Evolutionary conservation across 2,888 invertebrate genomes (phyloP).

Genomic region (Megamerina dolium): DNA sequence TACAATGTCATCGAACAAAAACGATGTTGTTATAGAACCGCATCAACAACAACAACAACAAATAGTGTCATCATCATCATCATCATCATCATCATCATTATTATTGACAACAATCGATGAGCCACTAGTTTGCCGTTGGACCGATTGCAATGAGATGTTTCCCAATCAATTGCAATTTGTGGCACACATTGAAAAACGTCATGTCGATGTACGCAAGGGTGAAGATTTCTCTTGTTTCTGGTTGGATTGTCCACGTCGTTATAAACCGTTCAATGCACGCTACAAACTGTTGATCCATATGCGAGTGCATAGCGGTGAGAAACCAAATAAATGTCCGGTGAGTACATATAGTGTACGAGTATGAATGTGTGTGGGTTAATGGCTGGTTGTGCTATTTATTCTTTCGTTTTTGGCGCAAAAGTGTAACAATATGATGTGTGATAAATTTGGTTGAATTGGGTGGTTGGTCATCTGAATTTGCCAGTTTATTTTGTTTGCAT

Average conservation of each 20-base stretch:
- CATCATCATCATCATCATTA: neutral
- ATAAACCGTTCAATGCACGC: slow-evolving; percentile 89
- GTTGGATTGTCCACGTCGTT: slow-evolving; percentile 83
- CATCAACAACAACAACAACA: slow-evolving; percentile 8
- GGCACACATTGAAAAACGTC: slow-evolving; percentile 76
- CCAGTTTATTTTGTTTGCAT: too few species aligned
- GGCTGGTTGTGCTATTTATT: too few species aligned
- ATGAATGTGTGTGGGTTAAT: too few species aligned
- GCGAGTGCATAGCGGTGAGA: slow-evolving; percentile 96
- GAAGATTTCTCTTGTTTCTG: slow-evolving; percentile 92
- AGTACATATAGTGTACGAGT: slow-evolving; percentile 51
- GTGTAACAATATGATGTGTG: too few species aligned
- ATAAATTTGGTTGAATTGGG: too few species aligned
- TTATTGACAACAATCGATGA: slow-evolving; percentile 2
- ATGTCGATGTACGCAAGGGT: slow-evolving; percentile 79
- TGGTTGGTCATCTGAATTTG: too few species aligned
- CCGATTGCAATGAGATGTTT: slow-evolving; percentile 74
- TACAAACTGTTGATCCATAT: slow-evolving; percentile 87
- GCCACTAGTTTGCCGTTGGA: slow-evolving; percentile 68
- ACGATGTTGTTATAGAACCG: neutral
- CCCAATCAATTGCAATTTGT: slow-evolving; percentile 73
- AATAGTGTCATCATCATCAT: neutral
- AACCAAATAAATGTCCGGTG: slow-evolving; percentile 96
- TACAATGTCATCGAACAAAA: too few species aligned
- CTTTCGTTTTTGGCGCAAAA: too few species aligned